These are phyloP conservation scores for Tragelaphus strepsiceros DNA, from an alignment of 2,113 vertebrate species.

Conservation along the genomic window DNA sequence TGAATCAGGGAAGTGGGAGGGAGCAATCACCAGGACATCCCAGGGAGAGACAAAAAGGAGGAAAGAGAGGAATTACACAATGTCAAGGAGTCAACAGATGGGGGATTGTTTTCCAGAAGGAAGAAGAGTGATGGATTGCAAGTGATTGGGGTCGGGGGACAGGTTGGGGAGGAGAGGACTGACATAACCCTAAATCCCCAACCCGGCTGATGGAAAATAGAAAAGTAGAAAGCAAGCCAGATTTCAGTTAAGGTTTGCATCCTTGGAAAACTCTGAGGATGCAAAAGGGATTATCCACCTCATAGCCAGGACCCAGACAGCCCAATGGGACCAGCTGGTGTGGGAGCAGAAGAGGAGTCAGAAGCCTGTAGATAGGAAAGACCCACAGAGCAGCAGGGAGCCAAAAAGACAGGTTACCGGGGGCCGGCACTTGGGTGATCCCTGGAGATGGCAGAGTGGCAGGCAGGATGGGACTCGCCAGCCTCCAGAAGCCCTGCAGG, in stretches of 20 bases:
- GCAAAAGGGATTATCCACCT: not conserved
- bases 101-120: not conserved
- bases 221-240: not conserved
- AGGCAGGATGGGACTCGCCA: not conserved
- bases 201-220: rapidly evolving
- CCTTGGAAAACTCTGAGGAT: not conserved
- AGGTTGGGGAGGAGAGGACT: not conserved
- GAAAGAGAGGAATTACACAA: not conserved
- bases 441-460: not conserved
- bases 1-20: not conserved
- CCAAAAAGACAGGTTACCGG: not conserved
- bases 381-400: not conserved
- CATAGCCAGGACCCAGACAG: not conserved
- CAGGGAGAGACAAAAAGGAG: not conserved
- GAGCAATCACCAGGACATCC: not conserved
- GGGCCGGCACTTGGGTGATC: not conserved
- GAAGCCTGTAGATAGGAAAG: not conserved
- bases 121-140: not conserved
- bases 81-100: not conserved
- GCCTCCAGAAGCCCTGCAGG: not conserved
- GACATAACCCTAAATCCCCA: not conserved
- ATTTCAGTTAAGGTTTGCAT: not conserved
- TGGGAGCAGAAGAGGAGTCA: not conserved
- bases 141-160: rapidly evolving
- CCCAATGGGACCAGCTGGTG: not conserved